Base-by-base conservation (phyloP, 2,797 vertebrate species). In the Chelmon rostratus region DNA sequence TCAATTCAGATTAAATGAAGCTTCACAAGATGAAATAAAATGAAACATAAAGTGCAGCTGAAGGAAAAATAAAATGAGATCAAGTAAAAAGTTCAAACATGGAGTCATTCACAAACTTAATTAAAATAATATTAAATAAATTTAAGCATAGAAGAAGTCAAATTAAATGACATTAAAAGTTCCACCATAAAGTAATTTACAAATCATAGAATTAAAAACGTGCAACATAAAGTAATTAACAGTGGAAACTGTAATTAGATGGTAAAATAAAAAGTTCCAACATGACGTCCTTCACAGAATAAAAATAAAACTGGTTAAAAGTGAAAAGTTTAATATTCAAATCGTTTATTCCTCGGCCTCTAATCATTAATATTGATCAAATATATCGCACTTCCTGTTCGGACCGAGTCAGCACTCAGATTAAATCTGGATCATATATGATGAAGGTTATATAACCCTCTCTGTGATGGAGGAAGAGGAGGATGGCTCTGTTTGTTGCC, bases 401-500 rank as follows among this genome's bases (percentile, higher is more conserved):
- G 47, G 13, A 4, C 40, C 42, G 11, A 42, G 40, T 38, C 7
- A 12, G 46, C 50, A 25, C n/a, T 25, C 53, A 18, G 16, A 18
- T 31, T 16, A 3, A 54, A 54, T 56, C 53, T 28, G 28, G 28
- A 19, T 37, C 25, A 19, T 6, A 8, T 18, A 15, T 28, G n/a
- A 77, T 21, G 47, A 40, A 16, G 25, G 23, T 68, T 76, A 54
- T 6, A 2, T 53, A 35, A 44, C 21, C 5, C 5, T 35, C 37
- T n/a, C 61, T 10, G 12, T 38, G 65, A 19, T 6, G 38, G 28
- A 31, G 38, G 31, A 35, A 31, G 19, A 44, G 52, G 38, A 52
- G 2, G 47, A 49, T 37, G 40, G 53, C 38, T 6, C 42, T 21
- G 68, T 46, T 0, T 8, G 83, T 81, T 78, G 9, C 78, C 70